phyloP scores from a whole-genome alignment of 2,113 vertebrate species.

The Leucosticte australis region DNA sequence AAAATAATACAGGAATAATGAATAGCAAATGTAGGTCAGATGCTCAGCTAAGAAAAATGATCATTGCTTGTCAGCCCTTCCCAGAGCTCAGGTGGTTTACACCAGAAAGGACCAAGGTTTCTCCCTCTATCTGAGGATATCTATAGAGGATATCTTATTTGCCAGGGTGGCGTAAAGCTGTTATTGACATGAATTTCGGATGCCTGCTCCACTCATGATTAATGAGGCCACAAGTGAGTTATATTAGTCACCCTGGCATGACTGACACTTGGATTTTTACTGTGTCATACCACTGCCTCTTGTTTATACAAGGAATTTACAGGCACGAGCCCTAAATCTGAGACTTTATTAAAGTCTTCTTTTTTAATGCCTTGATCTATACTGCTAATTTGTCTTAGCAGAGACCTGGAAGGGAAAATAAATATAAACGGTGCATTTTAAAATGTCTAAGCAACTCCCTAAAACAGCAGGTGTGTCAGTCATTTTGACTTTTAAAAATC shows the following conservation, averaged over 20 bases:
- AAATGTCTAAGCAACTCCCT: not conserved
- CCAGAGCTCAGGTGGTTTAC: not conserved
- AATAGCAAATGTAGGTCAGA: conserved; percentile 24
- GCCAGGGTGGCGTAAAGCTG: not conserved
- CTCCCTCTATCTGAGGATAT: not conserved
- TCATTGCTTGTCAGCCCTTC: not conserved
- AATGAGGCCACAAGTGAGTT: conserved; percentile 40
- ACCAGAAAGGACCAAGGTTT: not conserved
- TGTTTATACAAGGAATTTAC: conserved; percentile 8
- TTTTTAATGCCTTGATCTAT: not conserved
- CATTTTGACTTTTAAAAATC: not conserved
- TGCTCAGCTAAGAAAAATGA: not conserved
- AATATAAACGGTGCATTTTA: not conserved
- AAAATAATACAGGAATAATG: not conserved
- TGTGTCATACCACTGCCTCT: not conserved
- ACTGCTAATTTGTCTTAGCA: not conserved
- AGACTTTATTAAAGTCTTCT: not conserved
- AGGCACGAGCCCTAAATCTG: not conserved
- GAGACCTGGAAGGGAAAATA: not conserved
- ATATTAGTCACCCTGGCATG: not conserved
- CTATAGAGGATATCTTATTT: not conserved
- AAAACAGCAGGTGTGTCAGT: not conserved
- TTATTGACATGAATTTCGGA: not conserved
- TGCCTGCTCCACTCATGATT: conserved; percentile 11
- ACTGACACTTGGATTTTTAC: conserved; percentile 2